Base-by-base conservation (phyloP, 2,888 invertebrate species). In the Pristionchus fissidentatus region DNA sequence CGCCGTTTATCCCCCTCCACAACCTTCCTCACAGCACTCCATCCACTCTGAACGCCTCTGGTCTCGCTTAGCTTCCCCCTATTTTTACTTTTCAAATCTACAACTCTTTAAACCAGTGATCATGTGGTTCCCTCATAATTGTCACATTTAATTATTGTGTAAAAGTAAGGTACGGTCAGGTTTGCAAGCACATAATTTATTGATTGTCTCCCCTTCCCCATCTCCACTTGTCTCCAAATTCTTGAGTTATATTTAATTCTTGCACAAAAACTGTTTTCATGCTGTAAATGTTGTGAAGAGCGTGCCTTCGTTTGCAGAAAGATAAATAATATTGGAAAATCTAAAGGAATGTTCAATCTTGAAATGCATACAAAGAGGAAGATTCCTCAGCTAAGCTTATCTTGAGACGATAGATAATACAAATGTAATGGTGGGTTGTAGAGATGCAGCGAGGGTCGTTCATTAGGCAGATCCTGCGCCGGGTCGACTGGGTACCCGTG, bases 401-500 rank as follows among this genome's bases (percentile, higher is more conserved):
- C 73, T 66, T n/a, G n/a, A n/a, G n/a, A n/a, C n/a, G n/a, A n/a
- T n/a, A n/a, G n/a, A n/a, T n/a, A n/a, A n/a, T n/a, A n/a, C n/a
- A n/a, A n/a, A n/a, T n/a, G n/a, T n/a, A n/a, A n/a, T n/a, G n/a
- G n/a, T n/a, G n/a, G n/a, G n/a, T n/a, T 49, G 8, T 32, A 77
- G 75, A 15, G 57, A 81, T 81, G 80, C 60, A 81, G 46, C 60
- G 80, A 0, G 80, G 80, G 7, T 81, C 80, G 83, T 85, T 86
- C 85, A 83, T 83, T 38, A n/a, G 84, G 62, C 87, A 87, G 77
- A 84, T 88, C 62, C 77, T 84, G 38, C 86, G 88, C 29, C 66
- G 85, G 62, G 87, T 88, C 43, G 88, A 88, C 66, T 88, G 88
- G 88, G 85, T 88, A 15, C 83, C 83, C 70, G 83, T 83, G 52